These are phyloP conservation scores for Hartigia nigra DNA, from an alignment of 2,888 invertebrate genomes.

Conservation along the genomic window DNA sequence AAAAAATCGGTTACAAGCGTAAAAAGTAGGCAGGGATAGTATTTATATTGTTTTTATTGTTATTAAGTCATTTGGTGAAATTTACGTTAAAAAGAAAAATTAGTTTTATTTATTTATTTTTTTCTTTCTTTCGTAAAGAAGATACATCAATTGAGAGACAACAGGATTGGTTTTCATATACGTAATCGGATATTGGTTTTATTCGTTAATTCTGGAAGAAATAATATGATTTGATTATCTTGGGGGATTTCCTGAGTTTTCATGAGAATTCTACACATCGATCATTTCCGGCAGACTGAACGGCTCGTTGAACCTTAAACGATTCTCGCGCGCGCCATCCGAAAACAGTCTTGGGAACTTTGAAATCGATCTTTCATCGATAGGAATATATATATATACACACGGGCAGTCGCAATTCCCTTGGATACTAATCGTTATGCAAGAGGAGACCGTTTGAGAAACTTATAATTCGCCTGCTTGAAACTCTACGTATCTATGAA, in stretches of 20 bases:
- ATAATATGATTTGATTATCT: background rate
- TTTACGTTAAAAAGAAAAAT: background rate
- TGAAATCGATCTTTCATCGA: background rate
- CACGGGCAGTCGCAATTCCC: background rate
- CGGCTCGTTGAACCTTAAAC: background rate
- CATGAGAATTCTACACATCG: background rate
- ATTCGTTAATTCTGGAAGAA: background rate
- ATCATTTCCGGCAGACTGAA: background rate
- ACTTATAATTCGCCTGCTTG: background rate
- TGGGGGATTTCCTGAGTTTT: background rate
- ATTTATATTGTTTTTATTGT: background rate
- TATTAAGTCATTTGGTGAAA: background rate
- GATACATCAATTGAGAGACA: background rate
- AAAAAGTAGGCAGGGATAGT: background rate
- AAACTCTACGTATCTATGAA: background rate
- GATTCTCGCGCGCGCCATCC: background rate
- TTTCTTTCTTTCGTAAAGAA: background rate
- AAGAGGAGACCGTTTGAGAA: background rate
- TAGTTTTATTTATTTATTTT: background rate
- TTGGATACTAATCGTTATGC: background rate
- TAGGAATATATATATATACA: background rate
- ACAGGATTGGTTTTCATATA: too few relatives aligned
- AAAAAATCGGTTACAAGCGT: background rate
- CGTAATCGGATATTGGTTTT: background rate
- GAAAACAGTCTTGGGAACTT: background rate